These are phyloP conservation scores for Unio pictorum DNA, from an alignment of 2,888 invertebrate genomes.

Conservation along the genomic window DNA sequence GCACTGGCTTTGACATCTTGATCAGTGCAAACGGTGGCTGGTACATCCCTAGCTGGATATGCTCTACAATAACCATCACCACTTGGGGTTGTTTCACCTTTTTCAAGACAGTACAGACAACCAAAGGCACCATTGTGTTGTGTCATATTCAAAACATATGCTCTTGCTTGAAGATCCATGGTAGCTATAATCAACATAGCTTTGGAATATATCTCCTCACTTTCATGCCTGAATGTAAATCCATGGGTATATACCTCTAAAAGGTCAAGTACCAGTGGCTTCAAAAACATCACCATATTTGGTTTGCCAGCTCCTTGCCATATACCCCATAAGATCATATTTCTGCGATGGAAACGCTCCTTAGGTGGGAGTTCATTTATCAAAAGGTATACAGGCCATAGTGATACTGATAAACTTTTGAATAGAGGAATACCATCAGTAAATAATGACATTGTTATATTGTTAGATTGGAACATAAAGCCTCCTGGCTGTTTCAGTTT, in stretches of 20 bases:
- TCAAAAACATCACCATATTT: conserved; percentile 20
- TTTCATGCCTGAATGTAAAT: conserved; percentile 4
- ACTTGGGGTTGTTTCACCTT: conserved; percentile 2
- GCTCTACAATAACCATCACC: conserved; percentile 16
- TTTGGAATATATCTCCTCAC: conserved; percentile 4
- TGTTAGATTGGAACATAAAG: no score
- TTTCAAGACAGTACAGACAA: conserved; percentile 14
- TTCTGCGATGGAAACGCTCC: conserved; percentile 13
- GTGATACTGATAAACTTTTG: conserved; percentile 13
- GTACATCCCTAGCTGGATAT: conserved; percentile 7
- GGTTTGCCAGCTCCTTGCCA: conserved; percentile 3
- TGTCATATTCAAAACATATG: conserved; percentile 22
- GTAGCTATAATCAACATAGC: conserved; percentile 15
- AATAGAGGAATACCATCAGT: conserved; percentile 16
- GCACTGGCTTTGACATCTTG: conserved; percentile 3
- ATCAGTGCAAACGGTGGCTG: conserved; percentile 4
- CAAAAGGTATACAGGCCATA: conserved; percentile 28
- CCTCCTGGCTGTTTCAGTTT: no score
- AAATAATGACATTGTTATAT: conserved; percentile 3
- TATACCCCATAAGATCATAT: conserved; percentile 17
- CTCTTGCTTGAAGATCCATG: conserved; percentile 31
- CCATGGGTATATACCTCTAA: conserved; percentile 7
- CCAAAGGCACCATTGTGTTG: conserved; percentile 33
- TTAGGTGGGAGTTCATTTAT: conserved; percentile 22
- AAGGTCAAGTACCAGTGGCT: conserved; percentile 21